phyloP scores from a whole-genome alignment of 2,113 vertebrate genomes.

The Lichenostomus cassidix region DNA sequence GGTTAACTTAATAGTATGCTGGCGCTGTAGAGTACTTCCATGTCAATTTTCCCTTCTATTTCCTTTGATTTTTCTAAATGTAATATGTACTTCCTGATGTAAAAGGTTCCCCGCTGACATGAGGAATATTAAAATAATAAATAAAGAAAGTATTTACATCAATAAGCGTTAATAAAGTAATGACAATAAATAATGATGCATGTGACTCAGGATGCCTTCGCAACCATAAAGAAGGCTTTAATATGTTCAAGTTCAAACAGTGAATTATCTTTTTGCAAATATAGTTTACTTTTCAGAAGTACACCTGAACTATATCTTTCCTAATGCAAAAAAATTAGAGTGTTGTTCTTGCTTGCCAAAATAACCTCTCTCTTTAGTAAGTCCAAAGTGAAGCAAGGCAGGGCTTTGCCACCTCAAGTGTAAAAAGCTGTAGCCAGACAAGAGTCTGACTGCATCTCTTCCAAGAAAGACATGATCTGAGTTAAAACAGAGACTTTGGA shows the following conservation, averaged over 20 bases:
- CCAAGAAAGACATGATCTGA: not conserved
- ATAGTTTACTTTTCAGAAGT: not conserved
- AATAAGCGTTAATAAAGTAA: not conserved
- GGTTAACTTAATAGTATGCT: not conserved
- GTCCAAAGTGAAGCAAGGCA: not conserved
- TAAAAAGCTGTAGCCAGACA: not conserved
- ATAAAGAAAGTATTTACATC: not conserved
- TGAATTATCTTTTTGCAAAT: not conserved
- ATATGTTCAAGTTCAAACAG: not conserved
- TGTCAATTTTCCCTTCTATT: not conserved
- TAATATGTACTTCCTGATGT: not conserved
- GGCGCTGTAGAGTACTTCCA: not conserved
- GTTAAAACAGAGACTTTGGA: not conserved
- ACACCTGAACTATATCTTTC: not conserved
- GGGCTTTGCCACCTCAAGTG: not conserved
- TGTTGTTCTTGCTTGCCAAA: not conserved
- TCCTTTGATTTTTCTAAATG: not conserved
- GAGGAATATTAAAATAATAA: not conserved
- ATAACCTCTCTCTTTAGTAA: not conserved
- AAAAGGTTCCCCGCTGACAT: not conserved
- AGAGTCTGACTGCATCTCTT: not conserved
- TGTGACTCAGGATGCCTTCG: not conserved
- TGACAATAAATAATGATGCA: not conserved
- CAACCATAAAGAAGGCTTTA: not conserved
- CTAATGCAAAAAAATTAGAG: not conserved